These are phyloP conservation scores for Poecile atricapillus DNA, from an alignment of 2,113 vertebrate genomes.

Conservation along the genomic window DNA sequence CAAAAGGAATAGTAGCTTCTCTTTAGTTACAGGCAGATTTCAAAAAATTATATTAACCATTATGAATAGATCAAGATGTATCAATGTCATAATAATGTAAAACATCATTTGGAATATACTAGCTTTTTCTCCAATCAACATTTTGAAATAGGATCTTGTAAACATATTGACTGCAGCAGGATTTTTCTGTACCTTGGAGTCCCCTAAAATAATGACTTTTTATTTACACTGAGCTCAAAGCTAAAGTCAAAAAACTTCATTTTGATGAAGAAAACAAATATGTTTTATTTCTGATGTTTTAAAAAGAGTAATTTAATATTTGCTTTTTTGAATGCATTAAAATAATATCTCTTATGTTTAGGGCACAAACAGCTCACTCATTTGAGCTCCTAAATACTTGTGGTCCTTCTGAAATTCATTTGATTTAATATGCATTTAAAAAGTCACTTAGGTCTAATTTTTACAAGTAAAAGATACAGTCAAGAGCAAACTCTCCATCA, in stretches of 20 bases:
- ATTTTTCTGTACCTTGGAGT: neutral
- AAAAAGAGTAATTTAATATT: neutral
- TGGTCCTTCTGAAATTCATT: neutral
- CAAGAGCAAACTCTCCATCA: constrained; percentile 10
- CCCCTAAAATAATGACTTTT: neutral
- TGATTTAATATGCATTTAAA: constrained; percentile 24
- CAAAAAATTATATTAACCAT: neutral
- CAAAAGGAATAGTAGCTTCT: neutral
- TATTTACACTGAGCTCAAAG: neutral
- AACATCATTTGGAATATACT: neutral
- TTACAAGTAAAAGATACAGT: constrained; percentile 1
- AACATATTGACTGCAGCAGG: neutral
- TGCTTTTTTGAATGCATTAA: neutral
- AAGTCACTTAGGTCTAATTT: constrained; percentile 26
- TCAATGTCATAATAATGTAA: neutral
- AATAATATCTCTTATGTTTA: neutral
- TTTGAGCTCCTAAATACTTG: constrained; percentile 12
- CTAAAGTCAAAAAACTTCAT: neutral
- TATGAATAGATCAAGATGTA: neutral
- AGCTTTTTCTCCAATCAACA: neutral
- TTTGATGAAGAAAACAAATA: neutral
- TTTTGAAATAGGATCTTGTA: neutral
- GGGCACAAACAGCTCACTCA: neutral
- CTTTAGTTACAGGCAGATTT: neutral
- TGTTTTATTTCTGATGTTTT: neutral